Percentiles rank a stretch among this genome's conserved stretches.
phyloP scores from a whole-genome alignment of 2,888 invertebrate species.

The Sisyra terminalis region DNA sequence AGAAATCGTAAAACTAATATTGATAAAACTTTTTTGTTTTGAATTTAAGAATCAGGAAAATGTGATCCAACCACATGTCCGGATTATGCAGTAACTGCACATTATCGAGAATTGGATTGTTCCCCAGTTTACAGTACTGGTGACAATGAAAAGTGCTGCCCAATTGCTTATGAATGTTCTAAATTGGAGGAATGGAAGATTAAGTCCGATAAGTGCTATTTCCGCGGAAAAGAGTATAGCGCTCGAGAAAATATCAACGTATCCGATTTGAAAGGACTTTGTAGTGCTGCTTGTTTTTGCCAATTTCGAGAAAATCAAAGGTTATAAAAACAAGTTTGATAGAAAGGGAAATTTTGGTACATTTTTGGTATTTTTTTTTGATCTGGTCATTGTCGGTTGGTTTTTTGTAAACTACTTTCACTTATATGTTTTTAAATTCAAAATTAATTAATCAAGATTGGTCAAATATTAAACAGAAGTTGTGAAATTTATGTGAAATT shows the following conservation, averaged over 20 bases:
- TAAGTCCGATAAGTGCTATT: constrained; percentile 1
- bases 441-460: too few relatives aligned
- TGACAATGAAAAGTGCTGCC: neutral
- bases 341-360: neutral
- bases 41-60: too few relatives aligned
- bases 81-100: neutral
- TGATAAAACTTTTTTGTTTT: too few relatives aligned
- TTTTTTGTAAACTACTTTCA: too few relatives aligned
- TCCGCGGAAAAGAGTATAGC: neutral
- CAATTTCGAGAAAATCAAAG: neutral
- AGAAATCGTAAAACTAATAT: too few relatives aligned
- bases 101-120: constrained; percentile 1
- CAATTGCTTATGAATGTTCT: neutral
- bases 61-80: neutral
- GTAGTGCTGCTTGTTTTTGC: neutral
- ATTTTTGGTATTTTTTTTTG: neutral
- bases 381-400: neutral
- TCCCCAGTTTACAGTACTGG: neutral
- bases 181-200: neutral
- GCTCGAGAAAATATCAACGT: neutral
- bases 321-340: neutral
- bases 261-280: neutral
- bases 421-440: too few relatives aligned
- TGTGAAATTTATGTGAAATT: neutral
- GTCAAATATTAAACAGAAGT: too few relatives aligned